Conservation (phyloP, 2,113 vertebrate genomes). For the Aix galericulata region DNA sequence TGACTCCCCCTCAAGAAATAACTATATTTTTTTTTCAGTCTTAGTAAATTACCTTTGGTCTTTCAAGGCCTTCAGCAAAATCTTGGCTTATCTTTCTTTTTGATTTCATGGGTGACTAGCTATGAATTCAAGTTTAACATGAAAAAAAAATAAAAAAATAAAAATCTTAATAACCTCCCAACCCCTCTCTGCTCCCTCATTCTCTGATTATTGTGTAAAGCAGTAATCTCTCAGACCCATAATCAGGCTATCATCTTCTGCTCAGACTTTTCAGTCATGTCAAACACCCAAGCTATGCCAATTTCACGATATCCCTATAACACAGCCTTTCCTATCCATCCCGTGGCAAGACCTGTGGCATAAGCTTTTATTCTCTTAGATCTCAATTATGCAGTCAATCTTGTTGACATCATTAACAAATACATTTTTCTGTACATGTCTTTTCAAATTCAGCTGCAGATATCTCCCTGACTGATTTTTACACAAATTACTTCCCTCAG, state of each 20-base stretch:
- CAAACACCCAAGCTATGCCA: neutral
- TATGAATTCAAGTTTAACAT: slow-evolving; percentile 13
- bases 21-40: neutral
- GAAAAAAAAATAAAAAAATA: neutral
- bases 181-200: neutral
- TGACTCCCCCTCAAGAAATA: neutral
- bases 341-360: neutral
- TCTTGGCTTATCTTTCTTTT: neutral
- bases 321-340: neutral
- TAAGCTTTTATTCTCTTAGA: neutral
- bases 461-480: neutral
- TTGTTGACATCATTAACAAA: neutral
- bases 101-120: slow-evolving; percentile 31
- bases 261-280: neutral
- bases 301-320: neutral
- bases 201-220: neutral
- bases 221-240: neutral
- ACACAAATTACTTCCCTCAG: neutral
- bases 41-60: neutral
- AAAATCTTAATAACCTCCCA: neutral
- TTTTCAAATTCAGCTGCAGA: neutral
- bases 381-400: neutral
- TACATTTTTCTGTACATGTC: neutral
- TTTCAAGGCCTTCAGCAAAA: slow-evolving; percentile 5
- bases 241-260: neutral